Conservation (phyloP, 2,888 invertebrate species). For the Dugesia japonica region DNA sequence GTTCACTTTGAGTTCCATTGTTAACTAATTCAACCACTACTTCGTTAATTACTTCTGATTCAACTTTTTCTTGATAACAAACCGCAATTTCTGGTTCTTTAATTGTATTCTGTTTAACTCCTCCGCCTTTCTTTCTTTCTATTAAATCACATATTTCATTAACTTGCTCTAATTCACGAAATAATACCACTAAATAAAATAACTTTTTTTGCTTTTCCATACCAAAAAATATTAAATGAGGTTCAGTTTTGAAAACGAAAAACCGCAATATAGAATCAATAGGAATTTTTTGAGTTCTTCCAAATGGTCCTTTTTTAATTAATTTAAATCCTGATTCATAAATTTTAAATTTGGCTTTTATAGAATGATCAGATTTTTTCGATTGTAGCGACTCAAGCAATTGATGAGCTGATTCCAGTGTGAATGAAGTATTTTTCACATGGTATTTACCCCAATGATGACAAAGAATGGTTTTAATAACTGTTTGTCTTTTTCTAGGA, state of each 20-base stretch:
- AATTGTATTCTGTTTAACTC: neutral
- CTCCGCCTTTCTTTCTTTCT: conserved; percentile 23
- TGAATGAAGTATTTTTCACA: neutral
- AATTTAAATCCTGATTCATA: neutral
- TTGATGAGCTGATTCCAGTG: neutral
- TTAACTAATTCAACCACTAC: neutral
- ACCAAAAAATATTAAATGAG: conserved; percentile 1
- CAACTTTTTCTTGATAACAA: neutral
- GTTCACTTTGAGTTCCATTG: neutral
- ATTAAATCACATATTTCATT: conserved; percentile 26
- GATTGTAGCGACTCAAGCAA: neutral
- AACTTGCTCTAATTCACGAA: neutral
- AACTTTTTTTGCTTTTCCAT: neutral
- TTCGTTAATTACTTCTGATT: neutral
- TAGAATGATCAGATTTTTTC: conserved; percentile 1
- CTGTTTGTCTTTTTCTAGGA: neutral
- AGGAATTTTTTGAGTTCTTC: neutral
- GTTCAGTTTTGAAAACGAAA: neutral
- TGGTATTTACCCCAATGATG: neutral
- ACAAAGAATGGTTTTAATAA: neutral
- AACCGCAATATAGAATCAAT: neutral
- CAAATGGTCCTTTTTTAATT: neutral
- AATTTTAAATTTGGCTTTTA: neutral
- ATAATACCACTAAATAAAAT: neutral
- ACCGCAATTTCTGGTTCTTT: neutral